Percentiles rank a stretch among this genome's conserved stretches.
Evolutionary conservation across 2,113 vertebrate species (phyloP).

Genomic region (Platichthys flesus): DNA sequence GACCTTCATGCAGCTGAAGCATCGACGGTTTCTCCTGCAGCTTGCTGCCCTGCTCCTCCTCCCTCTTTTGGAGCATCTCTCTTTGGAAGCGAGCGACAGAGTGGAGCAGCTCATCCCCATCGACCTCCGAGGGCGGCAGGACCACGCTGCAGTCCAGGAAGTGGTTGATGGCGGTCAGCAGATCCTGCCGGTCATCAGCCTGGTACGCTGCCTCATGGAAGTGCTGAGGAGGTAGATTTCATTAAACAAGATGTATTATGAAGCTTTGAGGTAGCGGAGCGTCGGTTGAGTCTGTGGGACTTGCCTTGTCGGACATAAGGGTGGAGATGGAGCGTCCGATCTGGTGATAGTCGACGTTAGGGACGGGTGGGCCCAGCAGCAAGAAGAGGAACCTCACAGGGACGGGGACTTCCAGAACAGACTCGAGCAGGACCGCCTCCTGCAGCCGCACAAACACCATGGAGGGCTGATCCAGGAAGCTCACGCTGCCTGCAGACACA

Average conservation of each 20-base stretch:
- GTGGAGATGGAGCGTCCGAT: constrained; percentile 94
- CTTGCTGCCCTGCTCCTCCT: constrained; percentile 86
- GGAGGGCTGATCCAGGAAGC: constrained; percentile 91
- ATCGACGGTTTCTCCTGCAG: constrained; percentile 81
- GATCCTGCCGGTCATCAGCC: constrained; percentile 90
- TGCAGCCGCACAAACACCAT: constrained; percentile 93
- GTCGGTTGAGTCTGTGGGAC: background rate
- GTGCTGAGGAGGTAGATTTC: constrained; percentile 73
- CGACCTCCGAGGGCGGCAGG: constrained; percentile 88
- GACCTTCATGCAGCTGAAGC: constrained; percentile 47
- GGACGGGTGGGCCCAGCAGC: constrained; percentile 89
- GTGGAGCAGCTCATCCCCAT: constrained; percentile 89
- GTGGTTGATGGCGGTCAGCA: constrained; percentile 89
- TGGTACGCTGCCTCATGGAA: constrained; percentile 91
- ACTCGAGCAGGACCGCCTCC: constrained; percentile 90
- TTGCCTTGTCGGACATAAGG: constrained; percentile 95
- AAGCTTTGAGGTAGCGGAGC: background rate
- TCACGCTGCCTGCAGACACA: constrained; percentile 85
- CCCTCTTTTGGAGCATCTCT: constrained; percentile 88
- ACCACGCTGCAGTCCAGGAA: constrained; percentile 95
- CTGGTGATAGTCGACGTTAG: constrained; percentile 93
- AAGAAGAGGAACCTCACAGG: constrained; percentile 94
- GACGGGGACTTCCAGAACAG: constrained; percentile 91
- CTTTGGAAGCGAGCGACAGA: constrained; percentile 89
- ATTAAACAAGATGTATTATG: background rate